A percentile compares a stretch with the other conserved stretches of the same genome.
Conservation (phyloP, 30 jellyfish, hydroid and myxozoan genomes). For the Pseudorhiza aurosa region DNA sequence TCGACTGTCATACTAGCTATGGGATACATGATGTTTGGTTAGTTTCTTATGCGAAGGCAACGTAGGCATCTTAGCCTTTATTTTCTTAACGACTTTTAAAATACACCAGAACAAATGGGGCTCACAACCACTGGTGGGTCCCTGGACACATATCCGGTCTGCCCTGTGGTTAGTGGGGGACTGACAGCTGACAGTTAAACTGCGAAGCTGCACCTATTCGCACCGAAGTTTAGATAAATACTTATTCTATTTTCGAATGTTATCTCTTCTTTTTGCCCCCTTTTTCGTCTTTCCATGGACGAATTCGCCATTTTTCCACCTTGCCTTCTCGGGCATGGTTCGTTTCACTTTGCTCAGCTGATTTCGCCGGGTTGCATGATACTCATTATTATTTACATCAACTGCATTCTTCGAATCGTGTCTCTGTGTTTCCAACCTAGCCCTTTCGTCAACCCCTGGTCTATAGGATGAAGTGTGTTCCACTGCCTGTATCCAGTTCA, state of each 20-base stretch:
- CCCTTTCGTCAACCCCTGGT: conserved; percentile 64
- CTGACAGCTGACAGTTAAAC: no score
- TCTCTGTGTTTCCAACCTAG: conserved; percentile 22
- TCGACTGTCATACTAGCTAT: no score
- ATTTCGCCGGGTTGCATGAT: neutral
- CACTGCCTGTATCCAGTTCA: conserved; percentile 50
- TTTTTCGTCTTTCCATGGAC: neutral
- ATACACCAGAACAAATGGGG: no score
- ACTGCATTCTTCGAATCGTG: neutral
- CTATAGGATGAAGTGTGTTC: conserved; percentile 56
- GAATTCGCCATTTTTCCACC: neutral
- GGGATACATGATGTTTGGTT: no score
- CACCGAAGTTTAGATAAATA: no score
- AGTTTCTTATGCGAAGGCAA: no score
- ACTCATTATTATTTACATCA: neutral
- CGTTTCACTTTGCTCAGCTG: neutral
- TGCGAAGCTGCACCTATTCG: no score
- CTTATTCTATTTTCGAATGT: neutral
- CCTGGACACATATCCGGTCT: no score
- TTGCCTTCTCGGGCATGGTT: neutral
- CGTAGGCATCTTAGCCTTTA: no score
- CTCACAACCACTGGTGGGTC: no score
- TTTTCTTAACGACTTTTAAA: no score
- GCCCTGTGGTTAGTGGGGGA: no score
- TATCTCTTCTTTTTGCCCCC: neutral